Conservation (phyloP, 2,888 invertebrate genomes). For the Pristionchus japonicus region DNA sequence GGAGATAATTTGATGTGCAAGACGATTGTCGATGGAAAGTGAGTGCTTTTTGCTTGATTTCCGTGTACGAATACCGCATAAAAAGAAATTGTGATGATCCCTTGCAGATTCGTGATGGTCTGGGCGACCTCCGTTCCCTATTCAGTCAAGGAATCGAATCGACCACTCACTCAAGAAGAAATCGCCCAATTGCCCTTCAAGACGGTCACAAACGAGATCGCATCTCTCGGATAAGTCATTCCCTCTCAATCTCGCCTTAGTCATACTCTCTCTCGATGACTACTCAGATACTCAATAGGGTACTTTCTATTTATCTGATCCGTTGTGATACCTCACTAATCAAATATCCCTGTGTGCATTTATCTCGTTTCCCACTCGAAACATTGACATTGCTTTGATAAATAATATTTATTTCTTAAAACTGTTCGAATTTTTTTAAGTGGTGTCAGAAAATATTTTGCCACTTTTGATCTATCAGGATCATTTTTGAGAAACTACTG, state of each 20-base stretch:
- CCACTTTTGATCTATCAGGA: no score
- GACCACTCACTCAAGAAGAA: conserved; percentile 22
- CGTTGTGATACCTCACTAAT: background rate
- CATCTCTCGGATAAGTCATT: conserved; percentile 34
- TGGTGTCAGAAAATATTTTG: no score
- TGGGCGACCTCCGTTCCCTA: conserved; percentile 40
- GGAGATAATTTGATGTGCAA: conserved; percentile 46
- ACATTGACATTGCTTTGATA: background rate
- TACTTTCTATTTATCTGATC: background rate
- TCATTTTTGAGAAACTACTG: no score
- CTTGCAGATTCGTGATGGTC: conserved; percentile 34
- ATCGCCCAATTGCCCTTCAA: conserved; percentile 2
- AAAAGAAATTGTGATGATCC: background rate
- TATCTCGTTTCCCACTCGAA: background rate
- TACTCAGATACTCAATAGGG: conserved; percentile 15
- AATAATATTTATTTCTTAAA: conserved; percentile 23
- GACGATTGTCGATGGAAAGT: conserved; percentile 43
- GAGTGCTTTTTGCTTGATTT: background rate
- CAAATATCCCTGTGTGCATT: conserved; percentile 9
- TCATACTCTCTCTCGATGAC: background rate
- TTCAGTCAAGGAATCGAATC: background rate
- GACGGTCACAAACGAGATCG: conserved; percentile 34
- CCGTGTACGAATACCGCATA: no score
- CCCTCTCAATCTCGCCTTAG: background rate
- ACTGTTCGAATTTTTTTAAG: no score